Evolutionary conservation across 2,888 invertebrate genomes (phyloP).

Genomic region (Drosophila parthenogenetica): DNA sequence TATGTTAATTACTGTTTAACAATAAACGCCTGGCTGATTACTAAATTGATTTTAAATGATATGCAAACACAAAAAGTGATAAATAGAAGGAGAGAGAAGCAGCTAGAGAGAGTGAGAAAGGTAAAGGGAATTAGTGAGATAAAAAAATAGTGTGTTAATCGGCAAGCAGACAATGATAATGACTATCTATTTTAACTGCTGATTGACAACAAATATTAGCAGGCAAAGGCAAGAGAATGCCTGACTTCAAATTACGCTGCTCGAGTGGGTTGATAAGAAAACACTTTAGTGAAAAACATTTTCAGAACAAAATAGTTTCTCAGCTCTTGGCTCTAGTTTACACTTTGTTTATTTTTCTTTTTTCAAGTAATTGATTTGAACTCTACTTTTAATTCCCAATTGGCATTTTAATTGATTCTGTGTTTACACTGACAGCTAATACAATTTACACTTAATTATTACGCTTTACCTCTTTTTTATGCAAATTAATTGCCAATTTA

Average conservation of each 20-base stretch:
- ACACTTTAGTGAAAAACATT: too few species aligned
- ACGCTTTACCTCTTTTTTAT: slow-evolving; percentile 27
- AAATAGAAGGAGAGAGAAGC: background rate
- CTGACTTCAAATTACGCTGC: background rate
- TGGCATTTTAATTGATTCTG: slow-evolving; percentile 20
- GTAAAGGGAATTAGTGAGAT: too few species aligned
- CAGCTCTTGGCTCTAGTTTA: background rate
- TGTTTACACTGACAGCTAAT: slow-evolving; percentile 32
- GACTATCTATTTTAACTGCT: slow-evolving; percentile 53
- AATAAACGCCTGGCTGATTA: slow-evolving; percentile 66
- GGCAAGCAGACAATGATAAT: slow-evolving; percentile 55
- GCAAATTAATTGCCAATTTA: slow-evolving; percentile 43
- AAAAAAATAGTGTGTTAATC: slow-evolving; percentile 29
- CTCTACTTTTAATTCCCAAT: background rate
- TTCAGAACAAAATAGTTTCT: background rate
- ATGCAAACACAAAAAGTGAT: slow-evolving; percentile 54
- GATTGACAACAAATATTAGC: slow-evolving; percentile 57
- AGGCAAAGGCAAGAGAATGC: slow-evolving; percentile 5
- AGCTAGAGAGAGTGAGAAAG: background rate
- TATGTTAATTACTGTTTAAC: slow-evolving; percentile 77
- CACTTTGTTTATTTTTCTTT: background rate
- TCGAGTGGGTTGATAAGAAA: background rate
- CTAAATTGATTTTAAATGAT: slow-evolving; percentile 75
- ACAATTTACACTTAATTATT: slow-evolving; percentile 51
- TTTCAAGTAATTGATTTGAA: background rate